Percentiles rank a stretch among this genome's conserved stretches.
phyloP scores from a whole-genome alignment of 2,888 invertebrate species.

The Melipona beecheii region DNA sequence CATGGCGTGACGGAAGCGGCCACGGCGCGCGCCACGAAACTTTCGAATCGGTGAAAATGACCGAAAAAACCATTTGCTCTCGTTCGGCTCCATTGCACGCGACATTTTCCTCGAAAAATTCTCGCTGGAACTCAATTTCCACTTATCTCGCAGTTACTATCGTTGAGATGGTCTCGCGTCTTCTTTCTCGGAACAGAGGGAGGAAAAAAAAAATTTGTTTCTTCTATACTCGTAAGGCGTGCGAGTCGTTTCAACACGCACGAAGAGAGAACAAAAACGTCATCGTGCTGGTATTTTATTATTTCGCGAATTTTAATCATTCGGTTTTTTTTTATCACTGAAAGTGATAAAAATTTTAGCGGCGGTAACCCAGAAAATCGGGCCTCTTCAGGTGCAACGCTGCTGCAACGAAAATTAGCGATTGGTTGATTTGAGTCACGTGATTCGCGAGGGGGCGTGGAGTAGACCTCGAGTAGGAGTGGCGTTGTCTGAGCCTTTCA shows the following conservation, averaged over 20 bases:
- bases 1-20: neutral
- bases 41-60: conserved; percentile 31
- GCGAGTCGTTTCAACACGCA: conserved; percentile 16
- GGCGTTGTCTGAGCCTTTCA: no score
- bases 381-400: no score
- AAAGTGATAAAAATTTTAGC: no score
- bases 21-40: conserved; percentile 6
- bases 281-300: conserved; percentile 57
- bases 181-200: neutral
- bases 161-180: neutral
- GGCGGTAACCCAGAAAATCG: no score
- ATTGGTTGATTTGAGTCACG: no score
- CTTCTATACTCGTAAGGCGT: conserved; percentile 11
- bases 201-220: neutral
- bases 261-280: conserved; percentile 31
- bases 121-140: no score
- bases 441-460: no score
- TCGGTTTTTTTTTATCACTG: neutral
- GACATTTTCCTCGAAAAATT: neutral
- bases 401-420: no score
- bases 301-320: conserved; percentile 45
- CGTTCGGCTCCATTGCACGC: conserved; percentile 35
- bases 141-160: neutral
- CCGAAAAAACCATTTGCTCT: conserved; percentile 25
- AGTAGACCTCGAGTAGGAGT: no score